These are phyloP conservation scores for Mesocricetus auratus DNA, from an alignment of 2,113 vertebrate genomes.

Conservation along the genomic window DNA sequence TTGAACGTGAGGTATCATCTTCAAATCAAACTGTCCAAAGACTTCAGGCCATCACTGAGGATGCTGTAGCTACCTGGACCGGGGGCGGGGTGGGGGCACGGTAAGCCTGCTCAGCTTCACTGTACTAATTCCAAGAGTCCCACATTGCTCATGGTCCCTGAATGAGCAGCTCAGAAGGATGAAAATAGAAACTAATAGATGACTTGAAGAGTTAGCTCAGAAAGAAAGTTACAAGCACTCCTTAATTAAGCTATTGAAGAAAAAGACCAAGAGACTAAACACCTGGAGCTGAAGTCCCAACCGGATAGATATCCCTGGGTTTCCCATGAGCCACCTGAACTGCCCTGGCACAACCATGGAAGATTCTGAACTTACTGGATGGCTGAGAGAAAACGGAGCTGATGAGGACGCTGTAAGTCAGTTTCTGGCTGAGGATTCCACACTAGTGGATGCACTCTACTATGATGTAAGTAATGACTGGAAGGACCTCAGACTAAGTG, in stretches of 20 bases:
- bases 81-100: slow-evolving; percentile 86
- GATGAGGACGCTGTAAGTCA: slow-evolving; percentile 93
- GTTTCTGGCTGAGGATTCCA: slow-evolving; percentile 94
- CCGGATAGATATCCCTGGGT: slow-evolving; percentile 88
- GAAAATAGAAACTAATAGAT: slow-evolving; percentile 96
- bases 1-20: slow-evolving; percentile 86
- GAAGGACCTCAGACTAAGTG: slow-evolving; percentile 95
- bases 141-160: slow-evolving; percentile 87
- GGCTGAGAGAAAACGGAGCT: slow-evolving; percentile 92
- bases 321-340: slow-evolving; percentile 80
- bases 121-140: slow-evolving; percentile 92
- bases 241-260: slow-evolving; percentile 94
- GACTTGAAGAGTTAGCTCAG: slow-evolving; percentile 94
- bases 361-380: slow-evolving; percentile 91
- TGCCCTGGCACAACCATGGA: slow-evolving; percentile 77
- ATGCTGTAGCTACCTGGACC: slow-evolving; percentile 94
- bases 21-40: slow-evolving; percentile 87
- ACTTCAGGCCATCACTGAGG: slow-evolving; percentile 89
- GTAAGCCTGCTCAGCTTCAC: slow-evolving; percentile 98
- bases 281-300: slow-evolving; percentile 92
- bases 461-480: slow-evolving; percentile 95
- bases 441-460: slow-evolving; percentile 93
- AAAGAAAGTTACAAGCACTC: slow-evolving; percentile 86
- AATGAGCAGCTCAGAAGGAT: slow-evolving; percentile 95
- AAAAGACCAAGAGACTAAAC: slow-evolving; percentile 95